Evolutionary conservation across 2,113 vertebrate genomes (phyloP).

Genomic region (Protobothrops flavoviridis): DNA sequence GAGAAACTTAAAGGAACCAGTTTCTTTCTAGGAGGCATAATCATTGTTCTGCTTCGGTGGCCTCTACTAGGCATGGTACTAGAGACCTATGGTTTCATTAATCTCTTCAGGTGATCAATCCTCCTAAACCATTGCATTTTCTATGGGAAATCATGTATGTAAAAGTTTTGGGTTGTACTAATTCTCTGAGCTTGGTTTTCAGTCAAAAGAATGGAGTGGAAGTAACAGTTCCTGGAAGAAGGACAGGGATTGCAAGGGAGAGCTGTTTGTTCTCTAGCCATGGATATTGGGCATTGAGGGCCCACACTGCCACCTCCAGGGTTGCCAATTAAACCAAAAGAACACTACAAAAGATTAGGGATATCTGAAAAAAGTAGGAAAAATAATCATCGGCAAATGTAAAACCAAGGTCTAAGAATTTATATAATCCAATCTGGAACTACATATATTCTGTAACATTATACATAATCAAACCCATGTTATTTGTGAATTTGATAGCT

Average conservation of each 20-base stretch:
- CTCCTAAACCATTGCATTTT: background rate
- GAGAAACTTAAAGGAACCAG: constrained; percentile 82
- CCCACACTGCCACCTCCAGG: background rate
- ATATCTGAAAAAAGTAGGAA: background rate
- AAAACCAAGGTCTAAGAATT: background rate
- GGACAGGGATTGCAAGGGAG: background rate
- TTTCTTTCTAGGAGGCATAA: constrained; percentile 85
- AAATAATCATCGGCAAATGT: background rate
- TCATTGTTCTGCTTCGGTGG: constrained; percentile 83
- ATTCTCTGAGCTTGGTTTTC: background rate
- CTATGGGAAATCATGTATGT: background rate
- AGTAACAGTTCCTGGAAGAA: background rate
- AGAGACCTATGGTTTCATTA: constrained; percentile 84
- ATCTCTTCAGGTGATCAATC: constrained; percentile 78
- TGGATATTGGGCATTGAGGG: background rate
- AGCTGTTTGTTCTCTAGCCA: background rate
- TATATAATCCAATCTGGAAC: background rate
- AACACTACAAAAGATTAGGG: background rate
- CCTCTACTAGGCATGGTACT: constrained; percentile 84
- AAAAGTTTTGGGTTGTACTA: background rate
- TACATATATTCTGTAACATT: background rate
- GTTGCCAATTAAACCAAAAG: background rate
- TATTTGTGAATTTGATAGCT: background rate
- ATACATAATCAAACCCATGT: background rate
- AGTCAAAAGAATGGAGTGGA: background rate